Evolutionary conservation across 2,797 vertebrate genomes (phyloP).

Genomic region (Coranthus polyacanthus): DNA sequence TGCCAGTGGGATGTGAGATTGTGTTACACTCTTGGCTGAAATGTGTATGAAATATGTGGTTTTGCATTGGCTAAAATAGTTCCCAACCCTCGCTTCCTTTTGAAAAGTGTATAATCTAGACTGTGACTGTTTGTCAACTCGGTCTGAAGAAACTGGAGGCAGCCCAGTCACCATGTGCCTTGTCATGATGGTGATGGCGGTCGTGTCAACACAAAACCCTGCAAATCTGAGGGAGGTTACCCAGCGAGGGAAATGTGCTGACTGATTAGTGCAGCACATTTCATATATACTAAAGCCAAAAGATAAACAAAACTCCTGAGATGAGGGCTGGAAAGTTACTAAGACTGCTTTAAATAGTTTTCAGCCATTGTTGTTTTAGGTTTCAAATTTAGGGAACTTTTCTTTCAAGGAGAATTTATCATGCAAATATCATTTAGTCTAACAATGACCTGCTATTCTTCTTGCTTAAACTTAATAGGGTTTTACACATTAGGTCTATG

Average conservation of each 20-base stretch:
- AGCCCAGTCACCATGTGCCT: slow-evolving; percentile 53
- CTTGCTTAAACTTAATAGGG: slow-evolving; percentile 1
- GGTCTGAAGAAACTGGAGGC: slow-evolving; percentile 56
- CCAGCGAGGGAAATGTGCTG: slow-evolving; percentile 54
- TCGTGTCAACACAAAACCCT: slow-evolving; percentile 55
- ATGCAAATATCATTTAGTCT: slow-evolving; percentile 23
- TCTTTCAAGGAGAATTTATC: slow-evolving; percentile 4
- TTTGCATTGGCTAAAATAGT: slow-evolving; percentile 83
- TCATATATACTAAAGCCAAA: slow-evolving; percentile 50
- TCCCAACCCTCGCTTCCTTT: slow-evolving; percentile 71
- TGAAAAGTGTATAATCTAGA: slow-evolving; percentile 72
- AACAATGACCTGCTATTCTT: slow-evolving; percentile 6
- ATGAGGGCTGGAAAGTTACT: slow-evolving; percentile 49
- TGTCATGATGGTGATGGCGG: slow-evolving; percentile 61
- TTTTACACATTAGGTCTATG: slow-evolving; percentile 3
- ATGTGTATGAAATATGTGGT: slow-evolving; percentile 89
- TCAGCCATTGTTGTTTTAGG: slow-evolving; percentile 40
- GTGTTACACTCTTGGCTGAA: slow-evolving; percentile 92
- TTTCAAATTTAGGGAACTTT: slow-evolving; percentile 13
- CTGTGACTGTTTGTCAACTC: slow-evolving; percentile 72
- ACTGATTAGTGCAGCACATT: slow-evolving; percentile 54
- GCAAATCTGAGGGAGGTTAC: slow-evolving; percentile 49
- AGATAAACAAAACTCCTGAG: slow-evolving; percentile 50
- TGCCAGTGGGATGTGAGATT: slow-evolving; percentile 89
- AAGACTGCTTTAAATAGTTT: slow-evolving; percentile 35